Base-by-base conservation (phyloP, 2,797 vertebrate genomes). In the Sebastes itinus region DNA sequence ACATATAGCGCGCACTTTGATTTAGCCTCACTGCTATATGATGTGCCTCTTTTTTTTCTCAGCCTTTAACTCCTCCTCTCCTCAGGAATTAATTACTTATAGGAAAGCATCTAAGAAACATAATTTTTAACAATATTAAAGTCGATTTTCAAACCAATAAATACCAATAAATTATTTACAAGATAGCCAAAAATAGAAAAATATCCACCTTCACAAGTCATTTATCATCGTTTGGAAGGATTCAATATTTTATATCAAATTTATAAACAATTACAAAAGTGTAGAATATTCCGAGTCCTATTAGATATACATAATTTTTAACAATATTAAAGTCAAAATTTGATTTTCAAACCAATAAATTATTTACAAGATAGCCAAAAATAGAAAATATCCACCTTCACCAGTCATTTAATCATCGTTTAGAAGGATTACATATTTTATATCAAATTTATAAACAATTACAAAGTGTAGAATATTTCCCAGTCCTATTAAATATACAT, bases 1-100 rank as follows among this genome's bases (percentile, higher is more conserved):
- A 83, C 75, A 79, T 56, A 83, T 64, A 70, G 72, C 58, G 81
- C 80, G 66, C 79, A 56, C 86, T 89, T 87, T 88, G 79, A 90
- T 91, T 91, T 85, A 77, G 33, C 63, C 68, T 78, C 75, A 91
- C 56, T 83, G 76, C 59, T 81, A 59, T 80, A 82, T 62, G 70
- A 82, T 62, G 70, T 78, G 58, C 60, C 63, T 62, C 52, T 78
- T 66, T 68, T 66, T 52, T 54, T 42, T 61, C 77, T 49, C 80
- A 77, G 59, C 66, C 38, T 72, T 84, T 55, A 78, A 82, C 70
- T 86, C 72, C 73, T 80, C 66, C 65, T 84, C 78, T 72, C 69
- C 79, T 35, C 27, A 72, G 74, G 52, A 82, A 81, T 82, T 81
- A 83, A 81, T 83, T 65, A 75, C 72, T 80, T 59, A 73, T 64